Base-by-base conservation (phyloP, 2,888 invertebrate genomes). In the Acrocyrtus sp. region DNA sequence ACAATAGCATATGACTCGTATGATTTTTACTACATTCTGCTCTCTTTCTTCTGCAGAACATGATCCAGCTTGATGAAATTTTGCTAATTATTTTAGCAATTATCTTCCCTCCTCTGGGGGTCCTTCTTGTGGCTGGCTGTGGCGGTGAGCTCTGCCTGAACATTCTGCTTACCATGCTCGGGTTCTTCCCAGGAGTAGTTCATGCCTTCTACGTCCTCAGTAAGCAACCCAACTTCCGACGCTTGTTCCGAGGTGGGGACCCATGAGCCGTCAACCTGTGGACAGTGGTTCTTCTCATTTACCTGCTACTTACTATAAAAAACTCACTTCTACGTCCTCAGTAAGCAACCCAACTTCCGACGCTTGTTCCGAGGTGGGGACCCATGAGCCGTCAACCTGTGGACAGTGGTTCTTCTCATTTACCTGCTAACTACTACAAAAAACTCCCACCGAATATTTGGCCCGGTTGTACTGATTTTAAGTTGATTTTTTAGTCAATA, bases 91-190 rank as follows among this genome's bases (percentile, higher is more conserved):
- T 67, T 8, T 12, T 58, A 1, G 41, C 29, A 27, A 15, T 67
- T 5, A 8, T 60, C 0, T 51, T 67, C 26, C 67, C 67, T 6
- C 67, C 67, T 5, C 29, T 67, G 5, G 58, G 43, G 3, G 67
- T 67, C 1, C 29, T 67, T n/a, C 53, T 67, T n/a, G 45, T 58
- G 1, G 67, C 12, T 21, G 67, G 67, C 5, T 67, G 58, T 34
- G 58, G 51, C 3, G 12, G 41, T 0, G 41, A 67, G 12, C 26
- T 67, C 1, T 43, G 26, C 12, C 1, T 67, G 3, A 67, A 60
- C 21, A 51, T 67, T 6, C n/a, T 67, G 1, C 24, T 67, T 3
- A 67, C 67, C 0, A 6, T 67, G 4, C 22, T 58, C 4, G 67
- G 67, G 0, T 67, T 67, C 34, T 1, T 67, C 6, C 67, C 67